phyloP scores from a whole-genome alignment of 2,888 invertebrate genomes.

The Ophion costatus region DNA sequence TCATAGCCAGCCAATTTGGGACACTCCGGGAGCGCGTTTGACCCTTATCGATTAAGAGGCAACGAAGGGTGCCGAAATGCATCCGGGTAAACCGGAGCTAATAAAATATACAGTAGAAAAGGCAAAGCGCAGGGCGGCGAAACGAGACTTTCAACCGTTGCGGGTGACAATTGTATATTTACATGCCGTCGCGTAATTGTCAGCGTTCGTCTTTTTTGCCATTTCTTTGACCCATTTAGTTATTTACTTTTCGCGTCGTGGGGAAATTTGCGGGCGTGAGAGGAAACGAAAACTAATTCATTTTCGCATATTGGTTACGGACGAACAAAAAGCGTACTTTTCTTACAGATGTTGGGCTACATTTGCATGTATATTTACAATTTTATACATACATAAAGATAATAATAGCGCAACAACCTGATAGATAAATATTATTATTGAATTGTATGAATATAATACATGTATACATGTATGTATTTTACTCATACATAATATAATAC shows the following conservation, averaged over 20 bases:
- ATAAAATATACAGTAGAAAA: slow-evolving; percentile 26
- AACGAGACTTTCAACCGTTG: slow-evolving; percentile 30
- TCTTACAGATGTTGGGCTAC: no score
- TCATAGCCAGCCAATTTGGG: slow-evolving; percentile 42
- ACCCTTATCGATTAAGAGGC: slow-evolving; percentile 52
- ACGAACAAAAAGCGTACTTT: no score
- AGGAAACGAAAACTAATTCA: slow-evolving; percentile 62
- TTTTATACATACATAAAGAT: no score
- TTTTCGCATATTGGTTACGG: slow-evolving; percentile 40
- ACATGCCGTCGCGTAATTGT: not conserved
- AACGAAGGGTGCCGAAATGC: slow-evolving; percentile 50
- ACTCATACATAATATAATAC: no score
- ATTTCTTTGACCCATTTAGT: no score
- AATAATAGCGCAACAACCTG: no score
- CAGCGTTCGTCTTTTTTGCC: no score
- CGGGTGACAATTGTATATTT: slow-evolving; percentile 49
- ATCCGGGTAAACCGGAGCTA: slow-evolving; percentile 33
- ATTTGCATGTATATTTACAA: no score
- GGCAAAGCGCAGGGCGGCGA: slow-evolving; percentile 4
- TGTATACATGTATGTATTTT: no score
- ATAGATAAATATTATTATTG: no score
- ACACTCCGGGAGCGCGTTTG: slow-evolving; percentile 34
- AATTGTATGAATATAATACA: no score
- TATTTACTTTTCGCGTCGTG: slow-evolving; percentile 52
- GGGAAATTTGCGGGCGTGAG: slow-evolving; percentile 40